Evolutionary conservation across 2,797 vertebrate species (phyloP).

Genomic region (Hippoglossus hippoglossus): DNA sequence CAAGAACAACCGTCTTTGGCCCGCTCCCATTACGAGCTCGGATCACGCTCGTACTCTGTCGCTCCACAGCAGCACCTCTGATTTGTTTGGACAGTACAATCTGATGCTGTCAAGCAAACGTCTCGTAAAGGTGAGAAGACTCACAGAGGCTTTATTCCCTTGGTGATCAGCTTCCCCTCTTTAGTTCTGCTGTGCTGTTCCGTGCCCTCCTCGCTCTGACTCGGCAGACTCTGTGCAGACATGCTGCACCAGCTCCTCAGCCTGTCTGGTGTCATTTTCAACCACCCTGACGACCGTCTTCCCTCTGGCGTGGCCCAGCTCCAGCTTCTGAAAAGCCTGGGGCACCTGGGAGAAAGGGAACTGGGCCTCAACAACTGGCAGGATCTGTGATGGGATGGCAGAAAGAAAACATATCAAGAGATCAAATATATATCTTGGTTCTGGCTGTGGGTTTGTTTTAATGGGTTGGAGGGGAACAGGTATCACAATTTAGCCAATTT

Average conservation of each 20-base stretch:
- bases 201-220: slow-evolving; percentile 25
- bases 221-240: slow-evolving; percentile 18
- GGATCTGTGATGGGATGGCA: slow-evolving; percentile 84
- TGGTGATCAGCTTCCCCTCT: neutral
- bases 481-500: no score
- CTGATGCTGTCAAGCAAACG: slow-evolving; percentile 9
- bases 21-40: slow-evolving; percentile 6
- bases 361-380: slow-evolving; percentile 91
- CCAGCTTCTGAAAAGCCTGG: slow-evolving; percentile 93
- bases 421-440: neutral
- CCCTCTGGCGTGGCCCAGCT: slow-evolving; percentile 93
- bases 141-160: slow-evolving; percentile 7
- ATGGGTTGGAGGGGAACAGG: neutral
- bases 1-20: slow-evolving; percentile 25
- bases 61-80: slow-evolving; percentile 6
- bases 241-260: slow-evolving; percentile 34
- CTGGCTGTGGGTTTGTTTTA: slow-evolving; percentile 14
- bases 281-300: slow-evolving; percentile 91
- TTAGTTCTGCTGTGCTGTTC: slow-evolving; percentile 47
- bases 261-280: slow-evolving; percentile 63
- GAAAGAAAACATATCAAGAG: slow-evolving; percentile 16
- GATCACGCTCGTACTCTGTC: slow-evolving; percentile 12
- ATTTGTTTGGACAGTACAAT: slow-evolving; percentile 21
- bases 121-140: slow-evolving; percentile 9
- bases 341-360: slow-evolving; percentile 93